These are phyloP conservation scores for Alouatta palliata DNA, from an alignment of 2,113 vertebrate genomes.

Conservation along the genomic window DNA sequence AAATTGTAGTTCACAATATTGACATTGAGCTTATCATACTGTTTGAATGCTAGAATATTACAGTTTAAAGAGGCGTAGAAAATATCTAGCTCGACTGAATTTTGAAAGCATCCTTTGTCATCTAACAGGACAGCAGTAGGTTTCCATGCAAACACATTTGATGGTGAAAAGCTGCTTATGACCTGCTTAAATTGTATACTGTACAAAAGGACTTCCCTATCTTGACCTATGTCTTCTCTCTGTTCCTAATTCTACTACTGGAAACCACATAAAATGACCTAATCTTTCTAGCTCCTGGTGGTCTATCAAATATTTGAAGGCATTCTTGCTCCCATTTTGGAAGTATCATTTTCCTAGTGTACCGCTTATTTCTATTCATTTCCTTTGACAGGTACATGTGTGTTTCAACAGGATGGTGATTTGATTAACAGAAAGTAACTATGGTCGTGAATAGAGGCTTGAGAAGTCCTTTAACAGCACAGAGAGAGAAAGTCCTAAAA, in stretches of 20 bases:
- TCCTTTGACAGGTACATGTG: background rate
- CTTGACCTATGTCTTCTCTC: background rate
- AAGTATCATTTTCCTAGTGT: background rate
- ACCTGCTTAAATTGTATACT: background rate
- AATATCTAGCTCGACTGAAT: background rate
- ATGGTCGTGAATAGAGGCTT: background rate
- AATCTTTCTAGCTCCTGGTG: background rate
- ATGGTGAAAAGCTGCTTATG: background rate
- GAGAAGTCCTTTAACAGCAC: background rate
- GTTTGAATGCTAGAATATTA: slow-evolving; percentile 19
- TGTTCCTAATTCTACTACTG: background rate
- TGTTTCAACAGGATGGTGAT: background rate
- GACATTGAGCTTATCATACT: background rate
- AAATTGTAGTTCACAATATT: background rate
- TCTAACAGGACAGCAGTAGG: background rate
- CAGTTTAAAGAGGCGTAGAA: background rate
- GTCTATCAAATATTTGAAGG: background rate
- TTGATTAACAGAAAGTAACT: background rate
- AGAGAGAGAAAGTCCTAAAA: background rate
- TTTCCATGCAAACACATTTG: background rate
- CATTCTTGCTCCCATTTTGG: background rate
- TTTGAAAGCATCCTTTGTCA: background rate
- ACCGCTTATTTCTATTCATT: background rate
- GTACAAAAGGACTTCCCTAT: background rate
- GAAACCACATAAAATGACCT: background rate